Evolutionary conservation across 1,140 invertebrate species (phyloP), one percentile per base, ranked within the genome.

Genomic region (Aplysia californica): DNA sequence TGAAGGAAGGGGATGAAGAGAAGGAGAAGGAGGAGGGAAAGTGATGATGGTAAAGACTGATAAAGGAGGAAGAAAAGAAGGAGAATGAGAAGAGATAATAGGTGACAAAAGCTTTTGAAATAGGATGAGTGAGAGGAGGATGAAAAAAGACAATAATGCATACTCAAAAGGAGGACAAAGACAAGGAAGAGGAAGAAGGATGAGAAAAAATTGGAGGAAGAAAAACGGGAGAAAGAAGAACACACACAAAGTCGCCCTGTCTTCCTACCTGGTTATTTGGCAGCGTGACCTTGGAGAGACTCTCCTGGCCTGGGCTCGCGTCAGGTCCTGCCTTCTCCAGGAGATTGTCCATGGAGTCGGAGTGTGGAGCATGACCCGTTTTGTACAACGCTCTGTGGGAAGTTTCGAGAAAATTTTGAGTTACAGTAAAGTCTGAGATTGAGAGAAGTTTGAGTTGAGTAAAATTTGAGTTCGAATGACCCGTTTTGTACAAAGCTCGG

Each of bases 201-300:
- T n/a, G n/a, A n/a, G n/a, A n/a, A 50, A n/a, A 50, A n/a, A 50
- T 10, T 15, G 44, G n/a, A n/a, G n/a, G 44, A 50, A n/a, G n/a
- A n/a, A 50, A n/a, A 50, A n/a, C 10, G 44, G n/a, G 44, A 50
- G n/a, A 50, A n/a, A 50, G 44, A 50, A n/a, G n/a, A n/a, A 50
- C 10, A 50, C 10, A 50, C 10, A 50, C 10, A 50, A 15, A 50
- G n/a, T 10, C 44, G 44, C 10, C 10, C 36, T 39, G 26, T 76
- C 50, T 23, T 74, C 84, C 90, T 87, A 94, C 94, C 92, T 94
- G 93, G 90, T 93, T 93, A 84, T 97, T 96, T 61, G 96, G 97
- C 81, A 98, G 92, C 58, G 94, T 94, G 84, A 98, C 95, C 91
- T 96, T 96, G 76, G 96, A 95, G 33, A 91, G 91, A 87, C 96